These are phyloP conservation scores for Pycnonotus jocosus DNA, from an alignment of 2,113 vertebrate species.

Conservation along the genomic window DNA sequence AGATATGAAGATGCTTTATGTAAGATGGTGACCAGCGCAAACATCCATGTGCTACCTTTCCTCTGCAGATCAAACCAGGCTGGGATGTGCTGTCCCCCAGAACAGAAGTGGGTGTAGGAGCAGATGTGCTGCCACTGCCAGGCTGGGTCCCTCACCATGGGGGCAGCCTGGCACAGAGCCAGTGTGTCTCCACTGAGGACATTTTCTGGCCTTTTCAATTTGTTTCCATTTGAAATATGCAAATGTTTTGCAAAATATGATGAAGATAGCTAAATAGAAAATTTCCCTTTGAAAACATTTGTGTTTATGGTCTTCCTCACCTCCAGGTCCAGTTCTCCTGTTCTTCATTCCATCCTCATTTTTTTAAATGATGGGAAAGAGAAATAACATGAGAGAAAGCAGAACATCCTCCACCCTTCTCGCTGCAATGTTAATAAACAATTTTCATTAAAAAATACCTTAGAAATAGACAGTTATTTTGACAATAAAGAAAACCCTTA, in stretches of 20 bases:
- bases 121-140: neutral
- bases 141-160: neutral
- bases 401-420: neutral
- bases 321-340: neutral
- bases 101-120: neutral
- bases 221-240: neutral
- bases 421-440: neutral
- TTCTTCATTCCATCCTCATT: neutral
- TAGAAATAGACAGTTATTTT: neutral
- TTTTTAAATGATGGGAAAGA: neutral
- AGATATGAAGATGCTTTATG: neutral
- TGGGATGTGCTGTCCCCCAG: too few species aligned
- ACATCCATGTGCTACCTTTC: neutral
- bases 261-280: neutral
- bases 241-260: neutral
- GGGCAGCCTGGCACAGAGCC: neutral
- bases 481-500: neutral
- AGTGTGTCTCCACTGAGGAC: neutral
- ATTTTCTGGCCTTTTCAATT: neutral
- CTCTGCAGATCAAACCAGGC: neutral
- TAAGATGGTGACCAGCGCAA: neutral
- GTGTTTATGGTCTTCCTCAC: neutral
- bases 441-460: neutral
- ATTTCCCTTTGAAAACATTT: neutral
- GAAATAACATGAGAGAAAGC: neutral